Evolutionary conservation across 1,140 invertebrate species (phyloP), one percentile per base, ranked within the genome.

Genomic region (Paralvinella palmiformis): DNA sequence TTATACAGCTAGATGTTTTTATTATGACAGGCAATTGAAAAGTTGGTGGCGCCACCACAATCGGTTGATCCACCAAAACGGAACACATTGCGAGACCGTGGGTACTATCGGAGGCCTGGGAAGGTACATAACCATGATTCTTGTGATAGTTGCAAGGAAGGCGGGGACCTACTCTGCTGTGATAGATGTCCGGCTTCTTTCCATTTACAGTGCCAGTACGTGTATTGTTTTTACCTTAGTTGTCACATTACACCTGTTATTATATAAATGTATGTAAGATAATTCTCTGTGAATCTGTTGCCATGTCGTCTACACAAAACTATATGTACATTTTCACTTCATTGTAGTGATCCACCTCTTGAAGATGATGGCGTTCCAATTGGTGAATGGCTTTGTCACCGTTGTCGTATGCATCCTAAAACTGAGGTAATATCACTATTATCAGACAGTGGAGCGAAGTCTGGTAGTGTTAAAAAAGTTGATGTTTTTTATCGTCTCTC

Each of bases 181-280:
- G 94, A 97, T 76, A 87, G 88, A 67, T 97, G 94, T 76, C 92
- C 93, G 36, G 91, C 91, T 36, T 93, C 93, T 36, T 97, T 97
- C 82, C 94, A 97, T 82, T 83, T 96, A 50, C 85, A 88, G 58
- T 96, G 94, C 86, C 92, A 96, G 91, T 94, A 83, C 87, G 89
- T n/a, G n/a, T n/a, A n/a, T n/a, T n/a, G n/a, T n/a, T n/a, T n/a
- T n/a, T n/a, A n/a, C n/a, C n/a, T n/a, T n/a, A n/a, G n/a, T n/a
- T n/a, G n/a, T n/a, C 35, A 41, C 24, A 22, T 1, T 22, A 17
- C 22, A 31, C 55, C 10, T 20, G 24, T n/a, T 31, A 5, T 31
- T 33, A 13, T 57, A 22, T 32, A 32, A 13, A 56, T 56, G 55
- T n/a, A 57, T 10, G 10, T 33, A 29, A 3, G 22, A 2, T 68